Conservation (phyloP, 2,113 vertebrate species). For the Cephalopterus ornatus region DNA sequence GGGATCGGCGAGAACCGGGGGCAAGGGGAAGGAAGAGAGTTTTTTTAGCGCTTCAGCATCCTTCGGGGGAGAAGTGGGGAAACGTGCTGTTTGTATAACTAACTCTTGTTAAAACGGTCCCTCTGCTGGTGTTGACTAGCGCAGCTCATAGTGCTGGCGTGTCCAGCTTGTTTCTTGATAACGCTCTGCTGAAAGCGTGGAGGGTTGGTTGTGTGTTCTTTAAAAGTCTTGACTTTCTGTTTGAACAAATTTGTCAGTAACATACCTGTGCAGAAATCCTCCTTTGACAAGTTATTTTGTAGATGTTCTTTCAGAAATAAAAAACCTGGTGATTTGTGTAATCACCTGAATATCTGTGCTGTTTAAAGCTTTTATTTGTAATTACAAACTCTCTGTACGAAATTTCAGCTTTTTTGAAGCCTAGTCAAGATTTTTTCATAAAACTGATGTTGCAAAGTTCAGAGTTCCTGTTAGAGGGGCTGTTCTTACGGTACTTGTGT, state of each 20-base stretch:
- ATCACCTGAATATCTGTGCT: not conserved
- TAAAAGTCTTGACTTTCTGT: not conserved
- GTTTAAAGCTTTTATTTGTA: not conserved
- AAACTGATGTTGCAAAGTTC: not conserved
- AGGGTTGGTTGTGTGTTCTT: not conserved
- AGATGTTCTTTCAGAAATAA: not conserved
- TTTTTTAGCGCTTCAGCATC: not conserved
- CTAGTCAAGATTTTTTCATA: not conserved
- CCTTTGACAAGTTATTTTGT: not conserved
- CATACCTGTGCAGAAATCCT: fast-evolving
- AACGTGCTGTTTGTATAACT: not conserved
- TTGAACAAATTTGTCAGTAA: not conserved
- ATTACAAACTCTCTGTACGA: not conserved
- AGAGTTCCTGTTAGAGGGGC: not conserved
- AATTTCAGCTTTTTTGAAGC: not conserved
- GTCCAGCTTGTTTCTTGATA: not conserved
- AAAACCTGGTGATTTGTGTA: not conserved
- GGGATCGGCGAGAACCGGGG: not conserved
- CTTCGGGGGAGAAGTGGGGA: not conserved
- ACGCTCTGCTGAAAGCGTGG: not conserved
- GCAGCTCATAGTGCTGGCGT: not conserved
- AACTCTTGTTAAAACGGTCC: not conserved
- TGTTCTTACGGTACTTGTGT: not conserved
- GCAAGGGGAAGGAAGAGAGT: no score
- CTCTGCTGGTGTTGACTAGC: not conserved